Evolutionary conservation across 2,797 vertebrate species (phyloP), one percentile per base, ranked within the genome.

Genomic region (Allobates femoralis): DNA sequence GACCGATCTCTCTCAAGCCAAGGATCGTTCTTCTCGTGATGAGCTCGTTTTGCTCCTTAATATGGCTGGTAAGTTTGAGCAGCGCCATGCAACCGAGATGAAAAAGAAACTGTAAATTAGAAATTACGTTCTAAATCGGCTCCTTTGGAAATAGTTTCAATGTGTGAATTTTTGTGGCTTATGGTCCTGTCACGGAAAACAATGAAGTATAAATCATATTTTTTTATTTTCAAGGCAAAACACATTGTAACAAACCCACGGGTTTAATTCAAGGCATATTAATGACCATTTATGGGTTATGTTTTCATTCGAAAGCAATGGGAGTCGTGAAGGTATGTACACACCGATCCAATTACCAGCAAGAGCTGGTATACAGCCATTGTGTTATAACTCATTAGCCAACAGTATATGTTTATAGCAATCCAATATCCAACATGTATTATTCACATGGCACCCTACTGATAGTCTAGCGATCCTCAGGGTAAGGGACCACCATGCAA

Each of bases 121-220:
- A 85, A 89, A 88, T 89, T 90, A 90, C 88, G 89, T 87, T 90
- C 51, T 86, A 84, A 90, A 90, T 86, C 80, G 84, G 87, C 34
- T 84, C 85, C 55, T 51, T 90, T 86, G 87, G 78, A 80, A 82
- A 84, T 88, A 86, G 84, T 87, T 90, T 89, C 2, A 0, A 55
- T 89, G 87, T 28, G 19, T 85, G 23, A 0, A 74, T 87, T 76
- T 46, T 86, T 88, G 90, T 82, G 80, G 55, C 41, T 81, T 86
- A 62, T 46, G 79, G 26, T 86, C 50, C 8, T 73, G 69, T 69
- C 62, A 32, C 85, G 66, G 66, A 86, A 87, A 84, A 84, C 11
- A 81, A 88, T 86, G 88, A 82, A 79, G 77, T 30, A 75, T 64
- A 79, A 71, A 51, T 62, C 32, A 16, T 10, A 26, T 11, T 81